Base-by-base conservation (phyloP, 2,113 vertebrate species). In the Camelus bactrianus region DNA sequence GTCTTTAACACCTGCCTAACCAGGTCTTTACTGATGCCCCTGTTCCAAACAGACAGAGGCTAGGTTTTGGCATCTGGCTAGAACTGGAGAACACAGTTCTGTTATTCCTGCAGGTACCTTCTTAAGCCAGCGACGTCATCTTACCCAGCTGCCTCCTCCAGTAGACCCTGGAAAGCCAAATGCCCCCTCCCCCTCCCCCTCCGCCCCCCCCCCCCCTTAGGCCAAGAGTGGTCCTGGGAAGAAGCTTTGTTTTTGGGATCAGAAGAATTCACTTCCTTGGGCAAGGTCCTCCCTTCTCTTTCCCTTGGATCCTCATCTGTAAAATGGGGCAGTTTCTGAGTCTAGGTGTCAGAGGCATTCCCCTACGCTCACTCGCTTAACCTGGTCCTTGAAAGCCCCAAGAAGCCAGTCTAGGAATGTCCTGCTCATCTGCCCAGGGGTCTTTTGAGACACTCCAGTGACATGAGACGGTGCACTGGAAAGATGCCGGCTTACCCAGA, bases 11-110 rank as follows among this genome's bases (percentile, higher is more conserved):
- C 42, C 60, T 90, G 84, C 75, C 26, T n/a, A 15, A 26, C 35
- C 35, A 17, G 35, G 64, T 93, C 80, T 86, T 56, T 17, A 22
- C 75, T 96, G 22, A 92, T 87, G 93, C 42, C 70, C 54, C 32
- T 54, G 79, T 91, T 35, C 35, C 35, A 16, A 86, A 56, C 50
- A 22, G 35, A 77, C 67, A 58, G 52, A 80, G 86, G 14, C 42
- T 58, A 67, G 60, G 86, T 79, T 76, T 89, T 54, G 64, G 8
- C 30, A 20, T 69, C 93, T n/a, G 77, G 50, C 87, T 84, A 28
- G 69, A 67, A 62, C 42, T n/a, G 32, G 83, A 92, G 83, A 89
- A n/a, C 70, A 10, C 3, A 4, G 35, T 67, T 95, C 56, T 90
- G 60, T 70, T 60, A 16, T 70, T 56, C 93, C 72, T 42, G 9